A percentile compares a stretch with the other conserved stretches of the same genome.
Evolutionary conservation across 2,113 vertebrate species (phyloP).

Genomic region (Erythrocercus mccallii): DNA sequence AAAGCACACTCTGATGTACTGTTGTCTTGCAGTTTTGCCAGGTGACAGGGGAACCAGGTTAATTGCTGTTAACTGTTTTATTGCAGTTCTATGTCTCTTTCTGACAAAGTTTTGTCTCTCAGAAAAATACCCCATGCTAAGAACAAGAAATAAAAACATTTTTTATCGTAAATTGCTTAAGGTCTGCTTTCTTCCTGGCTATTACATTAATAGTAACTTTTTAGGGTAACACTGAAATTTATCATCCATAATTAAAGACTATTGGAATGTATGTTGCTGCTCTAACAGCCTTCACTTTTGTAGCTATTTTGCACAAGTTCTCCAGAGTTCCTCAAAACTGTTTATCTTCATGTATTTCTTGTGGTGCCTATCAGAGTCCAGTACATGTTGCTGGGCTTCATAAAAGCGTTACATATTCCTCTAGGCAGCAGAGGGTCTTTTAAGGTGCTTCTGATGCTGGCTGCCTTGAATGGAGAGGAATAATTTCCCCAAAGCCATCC

Average conservation of each 20-base stretch:
- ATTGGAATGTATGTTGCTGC: not conserved
- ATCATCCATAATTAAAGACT: not conserved
- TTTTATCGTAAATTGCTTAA: not conserved
- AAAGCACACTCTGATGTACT: not conserved
- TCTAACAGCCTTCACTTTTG: not conserved
- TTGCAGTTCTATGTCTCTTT: not conserved
- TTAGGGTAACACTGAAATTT: not conserved
- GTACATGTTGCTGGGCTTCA: not conserved
- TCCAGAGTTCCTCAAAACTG: not conserved
- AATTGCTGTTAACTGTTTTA: too few species aligned
- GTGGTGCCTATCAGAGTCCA: not conserved
- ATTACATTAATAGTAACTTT: not conserved
- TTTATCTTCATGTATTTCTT: not conserved
- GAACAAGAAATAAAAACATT: not conserved
- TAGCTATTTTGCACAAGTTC: not conserved
- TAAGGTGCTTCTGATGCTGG: not conserved
- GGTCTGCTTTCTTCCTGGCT: not conserved
- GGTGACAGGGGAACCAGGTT: not conserved
- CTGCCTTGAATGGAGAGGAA: not conserved
- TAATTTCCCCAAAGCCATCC: not conserved
- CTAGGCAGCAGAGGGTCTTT: not conserved
- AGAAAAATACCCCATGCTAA: not conserved
- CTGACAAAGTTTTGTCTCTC: not conserved
- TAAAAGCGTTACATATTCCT: not conserved
- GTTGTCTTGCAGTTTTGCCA: not conserved